phyloP scores from a whole-genome alignment of 2,113 vertebrate genomes.

The Ciconia boyciana region DNA sequence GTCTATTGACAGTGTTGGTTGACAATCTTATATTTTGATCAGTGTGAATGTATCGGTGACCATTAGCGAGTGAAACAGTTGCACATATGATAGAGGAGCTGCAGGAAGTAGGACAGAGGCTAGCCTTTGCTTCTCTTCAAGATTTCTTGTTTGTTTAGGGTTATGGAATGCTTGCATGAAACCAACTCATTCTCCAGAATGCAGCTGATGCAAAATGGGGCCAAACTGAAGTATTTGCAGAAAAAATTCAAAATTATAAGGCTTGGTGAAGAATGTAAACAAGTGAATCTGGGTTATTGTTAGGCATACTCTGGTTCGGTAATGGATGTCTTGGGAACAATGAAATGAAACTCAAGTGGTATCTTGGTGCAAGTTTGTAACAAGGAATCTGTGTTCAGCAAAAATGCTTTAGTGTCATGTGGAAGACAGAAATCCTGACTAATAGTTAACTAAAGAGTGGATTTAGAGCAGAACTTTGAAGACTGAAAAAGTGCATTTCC shows the following conservation, averaged over 20 bases:
- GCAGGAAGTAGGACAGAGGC: not conserved
- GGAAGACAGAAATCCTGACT: not conserved
- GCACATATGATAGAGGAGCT: not conserved
- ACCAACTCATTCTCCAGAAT: not conserved
- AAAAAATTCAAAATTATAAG: not conserved
- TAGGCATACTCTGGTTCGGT: not conserved
- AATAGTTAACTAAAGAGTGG: not conserved
- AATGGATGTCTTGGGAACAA: not conserved
- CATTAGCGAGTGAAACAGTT: not conserved
- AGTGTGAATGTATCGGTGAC: not conserved
- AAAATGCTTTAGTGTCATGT: not conserved
- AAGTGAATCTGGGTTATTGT: not conserved
- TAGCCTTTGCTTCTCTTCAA: not conserved
- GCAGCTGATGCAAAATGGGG: not conserved
- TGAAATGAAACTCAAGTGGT: not conserved
- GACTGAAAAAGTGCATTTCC: not conserved
- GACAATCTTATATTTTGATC: not conserved
- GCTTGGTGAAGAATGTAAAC: not conserved
- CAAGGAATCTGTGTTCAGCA: not conserved
- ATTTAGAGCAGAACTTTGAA: not conserved
- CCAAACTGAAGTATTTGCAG: not conserved
- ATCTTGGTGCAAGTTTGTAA: not conserved
- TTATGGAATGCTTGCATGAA: not conserved
- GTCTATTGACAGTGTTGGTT: not conserved
- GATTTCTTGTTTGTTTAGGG: not conserved